Base-by-base conservation (phyloP, 53 echinoderm and acorn worm species). In the Crossaster papposus region DNA sequence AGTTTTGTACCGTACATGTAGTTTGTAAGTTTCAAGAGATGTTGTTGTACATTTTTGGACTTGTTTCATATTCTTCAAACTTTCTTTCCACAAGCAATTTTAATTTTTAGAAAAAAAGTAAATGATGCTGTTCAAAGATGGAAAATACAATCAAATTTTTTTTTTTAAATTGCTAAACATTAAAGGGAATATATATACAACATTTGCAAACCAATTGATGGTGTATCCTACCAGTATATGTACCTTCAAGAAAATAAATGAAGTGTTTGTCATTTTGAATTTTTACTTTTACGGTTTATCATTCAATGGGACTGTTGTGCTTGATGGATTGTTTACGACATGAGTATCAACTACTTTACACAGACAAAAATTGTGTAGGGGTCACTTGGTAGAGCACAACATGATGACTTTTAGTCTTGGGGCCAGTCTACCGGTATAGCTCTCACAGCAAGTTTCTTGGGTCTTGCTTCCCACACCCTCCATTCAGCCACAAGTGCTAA, bases 401-500 rank as follows among this genome's bases (percentile, higher is more conserved):
- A 44, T 44, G 44, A 5, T 44, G 44, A 9, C 44, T 0, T n/a
- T n/a, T 44, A 1, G 44, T 58, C 15, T 58, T 15, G 58, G 58
- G 58, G 58, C 58, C 58, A 58, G 58, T 2, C 58, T 58, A 58
- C 20, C 8, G 13, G 53, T 52, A 52, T 55, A 55, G 55, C 20
- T 9, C 55, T 38, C 55, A 58, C 2, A 1, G 2, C 2, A 14
- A 4, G 17, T 14, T 11, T 15, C 22, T 18, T 20, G 22, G 58
- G 44, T 44, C 44, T 44, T 44, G 44, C 44, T 44, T 9, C 44
- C 0, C 5, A 5, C 44, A 44, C 44, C 44, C 9, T 44, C 44
- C 44, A 44, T 44, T 9, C 44, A 44, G 22, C 58, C 17, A 58
- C 22, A 26, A 29, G 65, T 83, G 83, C 83, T 83, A 83, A 83